Conservation (phyloP, 2,888 invertebrate genomes). For the Pyrochroa serraticornis region DNA sequence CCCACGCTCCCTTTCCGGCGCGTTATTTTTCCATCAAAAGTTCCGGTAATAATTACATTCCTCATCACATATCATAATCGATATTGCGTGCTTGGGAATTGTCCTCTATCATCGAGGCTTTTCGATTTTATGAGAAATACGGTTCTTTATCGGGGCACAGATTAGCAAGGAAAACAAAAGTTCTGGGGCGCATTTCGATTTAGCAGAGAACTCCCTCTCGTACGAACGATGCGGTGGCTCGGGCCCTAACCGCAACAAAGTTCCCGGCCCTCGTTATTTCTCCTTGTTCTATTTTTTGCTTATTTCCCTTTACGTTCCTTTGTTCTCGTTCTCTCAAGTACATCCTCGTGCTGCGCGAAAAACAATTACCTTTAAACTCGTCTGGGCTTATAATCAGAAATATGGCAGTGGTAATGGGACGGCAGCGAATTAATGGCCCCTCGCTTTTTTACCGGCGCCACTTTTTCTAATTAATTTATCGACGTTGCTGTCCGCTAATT, state of each 20-base stretch:
- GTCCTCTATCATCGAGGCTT: too few species aligned
- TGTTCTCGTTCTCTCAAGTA: constrained; percentile 27
- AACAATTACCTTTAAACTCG: constrained; percentile 28
- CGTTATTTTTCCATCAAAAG: too few species aligned
- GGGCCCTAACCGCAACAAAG: constrained; percentile 27
- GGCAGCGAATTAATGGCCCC: constrained; percentile 9
- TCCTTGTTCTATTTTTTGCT: constrained; percentile 26
- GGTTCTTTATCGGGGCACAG: constrained; percentile 7
- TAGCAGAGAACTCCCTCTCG: constrained; percentile 12
- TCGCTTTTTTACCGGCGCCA: neutral
- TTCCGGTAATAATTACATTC: too few species aligned
- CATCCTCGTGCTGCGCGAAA: constrained; percentile 16
- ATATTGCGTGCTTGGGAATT: too few species aligned
- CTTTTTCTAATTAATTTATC: constrained; percentile 2
- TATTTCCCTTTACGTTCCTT: constrained; percentile 31
- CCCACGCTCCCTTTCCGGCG: too few species aligned
- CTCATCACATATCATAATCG: too few species aligned
- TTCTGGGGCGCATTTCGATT: constrained; percentile 18
- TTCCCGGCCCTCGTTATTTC: constrained; percentile 32
- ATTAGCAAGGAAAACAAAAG: constrained; percentile 20
- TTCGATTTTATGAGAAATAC: constrained; percentile 5
- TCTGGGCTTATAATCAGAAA: constrained; percentile 16
- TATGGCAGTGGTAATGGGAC: constrained; percentile 17
- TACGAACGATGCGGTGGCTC: constrained; percentile 17
- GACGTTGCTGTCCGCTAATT: neutral